Conservation (phyloP, 2,888 invertebrate genomes). For the Athalia cordata region DNA sequence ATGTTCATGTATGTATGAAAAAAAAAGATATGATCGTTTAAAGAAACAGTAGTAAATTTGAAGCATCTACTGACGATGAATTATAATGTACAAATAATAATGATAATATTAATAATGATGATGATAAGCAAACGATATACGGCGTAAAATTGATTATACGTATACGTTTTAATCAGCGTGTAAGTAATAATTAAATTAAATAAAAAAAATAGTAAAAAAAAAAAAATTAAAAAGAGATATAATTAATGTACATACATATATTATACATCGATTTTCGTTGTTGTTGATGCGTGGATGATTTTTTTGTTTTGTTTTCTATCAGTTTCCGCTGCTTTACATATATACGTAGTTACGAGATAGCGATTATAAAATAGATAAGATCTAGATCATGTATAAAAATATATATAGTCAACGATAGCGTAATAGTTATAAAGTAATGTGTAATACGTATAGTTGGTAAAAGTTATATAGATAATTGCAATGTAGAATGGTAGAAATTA, state of each 20-base stretch:
- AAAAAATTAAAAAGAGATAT: background rate
- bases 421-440: no score
- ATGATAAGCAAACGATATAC: no score
- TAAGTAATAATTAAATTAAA: no score
- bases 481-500: background rate
- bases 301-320: no score
- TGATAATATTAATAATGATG: no score
- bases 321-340: no score
- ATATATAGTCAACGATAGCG: background rate
- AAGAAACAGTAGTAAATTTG: no score
- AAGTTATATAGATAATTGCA: background rate
- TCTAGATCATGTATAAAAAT: slow-evolving; percentile 44
- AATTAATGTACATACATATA: slow-evolving; percentile 11
- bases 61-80: no score
- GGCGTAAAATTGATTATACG: background rate
- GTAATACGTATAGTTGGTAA: slow-evolving; percentile 24
- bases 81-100: no score
- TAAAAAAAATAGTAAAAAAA: slow-evolving; percentile 10
- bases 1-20: background rate
- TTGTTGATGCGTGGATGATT: background rate
- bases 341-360: no score
- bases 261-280: slow-evolving; percentile 17
- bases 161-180: background rate
- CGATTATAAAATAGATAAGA: no score
- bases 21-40: no score